Percentiles rank a stretch among this genome's conserved stretches.
Conservation (phyloP, 1,140 invertebrate species). For the Drosophila ficusphila region DNA sequence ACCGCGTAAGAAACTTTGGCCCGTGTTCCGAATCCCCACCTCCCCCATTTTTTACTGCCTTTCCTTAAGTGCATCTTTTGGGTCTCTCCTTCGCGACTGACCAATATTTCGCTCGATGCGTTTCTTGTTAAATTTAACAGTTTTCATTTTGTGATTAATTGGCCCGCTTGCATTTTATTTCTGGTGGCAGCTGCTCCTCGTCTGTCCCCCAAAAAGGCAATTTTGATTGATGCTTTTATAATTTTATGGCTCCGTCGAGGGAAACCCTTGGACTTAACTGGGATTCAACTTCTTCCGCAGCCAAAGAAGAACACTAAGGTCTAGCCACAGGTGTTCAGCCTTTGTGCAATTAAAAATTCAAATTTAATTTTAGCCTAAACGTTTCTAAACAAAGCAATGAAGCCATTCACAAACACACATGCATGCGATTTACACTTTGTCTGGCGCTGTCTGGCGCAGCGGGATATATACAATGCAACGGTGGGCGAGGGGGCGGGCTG, state of each 20-base stretch:
- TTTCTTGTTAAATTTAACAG: slow-evolving; percentile 68
- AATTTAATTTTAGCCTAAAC: slow-evolving; percentile 76
- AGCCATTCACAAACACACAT: slow-evolving; percentile 50
- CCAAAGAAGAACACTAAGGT: slow-evolving; percentile 9
- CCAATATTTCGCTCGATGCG: slow-evolving; percentile 18
- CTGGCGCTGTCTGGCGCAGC: slow-evolving; percentile 53
- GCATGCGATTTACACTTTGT: slow-evolving; percentile 45
- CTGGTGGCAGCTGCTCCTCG: slow-evolving; percentile 20
- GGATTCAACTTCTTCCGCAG: slow-evolving; percentile 9
- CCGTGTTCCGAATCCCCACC: slow-evolving; percentile 5
- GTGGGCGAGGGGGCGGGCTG: slow-evolving; percentile 9
- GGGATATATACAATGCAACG: slow-evolving; percentile 32
- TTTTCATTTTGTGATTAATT: slow-evolving; percentile 75
- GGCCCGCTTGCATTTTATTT: slow-evolving; percentile 50
- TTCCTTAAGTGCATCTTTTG: slow-evolving; percentile 27
- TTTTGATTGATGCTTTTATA: slow-evolving; percentile 81
- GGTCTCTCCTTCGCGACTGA: background rate
- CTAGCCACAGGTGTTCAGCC: slow-evolving; percentile 69
- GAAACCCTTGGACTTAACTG: slow-evolving; percentile 21
- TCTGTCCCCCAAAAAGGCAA: slow-evolving; percentile 24
- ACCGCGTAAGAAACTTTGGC: slow-evolving; percentile 45
- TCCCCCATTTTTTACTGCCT: slow-evolving; percentile 14
- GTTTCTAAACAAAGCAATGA: slow-evolving; percentile 76
- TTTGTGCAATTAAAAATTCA: slow-evolving; percentile 71
- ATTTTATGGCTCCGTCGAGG: slow-evolving; percentile 42